Base-by-base conservation (phyloP, 92 coral and sea anemone genomes). In the Porites lobata region DNA sequence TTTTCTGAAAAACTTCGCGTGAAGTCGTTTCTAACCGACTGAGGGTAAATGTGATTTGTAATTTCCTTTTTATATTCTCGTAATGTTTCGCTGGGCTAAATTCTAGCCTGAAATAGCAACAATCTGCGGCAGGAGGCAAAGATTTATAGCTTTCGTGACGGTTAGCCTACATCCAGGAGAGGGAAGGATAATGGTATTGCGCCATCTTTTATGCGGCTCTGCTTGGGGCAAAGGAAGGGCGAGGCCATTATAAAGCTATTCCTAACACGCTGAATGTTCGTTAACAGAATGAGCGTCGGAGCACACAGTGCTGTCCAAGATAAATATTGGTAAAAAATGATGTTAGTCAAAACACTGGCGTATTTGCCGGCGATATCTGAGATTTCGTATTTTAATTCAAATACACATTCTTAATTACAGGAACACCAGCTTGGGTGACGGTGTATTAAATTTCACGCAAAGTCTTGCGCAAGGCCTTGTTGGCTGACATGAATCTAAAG, bases 141-240 rank as follows among this genome's bases (percentile, higher is more conserved):
- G 18, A 52, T 51, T 0, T 50, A 74, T 74, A 0, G 53, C n/a
- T 77, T 61, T 19, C 81, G 81, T 77, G 81, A 77, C 81, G 14
- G 50, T 58, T 24, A 26, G n/a, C 6, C n/a, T 18, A 20, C 66
- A 8, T 62, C 20, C 8, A 62, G 66, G 21, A 62, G 21, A 62
- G 22, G 66, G 66, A 62, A 62, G 66, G 66, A n/a, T 15, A 62
- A 62, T 7, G 8, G 7, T 15, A 18, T 62, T 14, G 21, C 66
- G 21, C 6, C 7, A 1, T 7, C n/a, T 17, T 11, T n/a, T 8
- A n/a, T 38, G 9, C 38, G 47, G 18, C 72, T 4, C 72, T 67
- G 50, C 72, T 26, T 8, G 17, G 13, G 72, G 72, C 72, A 47
- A 8, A 10, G 61, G 29, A 67, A 21, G 17, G 17, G 50, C 14